Base-by-base conservation (phyloP, 2,888 invertebrate genomes). In the Apamea sordens region DNA sequence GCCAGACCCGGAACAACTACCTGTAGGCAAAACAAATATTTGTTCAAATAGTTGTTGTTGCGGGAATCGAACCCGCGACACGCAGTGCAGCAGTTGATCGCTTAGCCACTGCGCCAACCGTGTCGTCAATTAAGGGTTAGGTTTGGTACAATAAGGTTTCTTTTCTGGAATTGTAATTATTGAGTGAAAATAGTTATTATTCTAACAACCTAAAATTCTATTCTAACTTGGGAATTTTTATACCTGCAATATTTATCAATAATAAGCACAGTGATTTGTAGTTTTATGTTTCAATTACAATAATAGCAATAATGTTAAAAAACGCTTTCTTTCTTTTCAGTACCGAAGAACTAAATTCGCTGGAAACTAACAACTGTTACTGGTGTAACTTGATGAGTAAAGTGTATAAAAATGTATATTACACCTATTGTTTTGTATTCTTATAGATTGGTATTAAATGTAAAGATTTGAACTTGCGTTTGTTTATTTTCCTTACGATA, bases 401-500 rank as follows among this genome's bases (percentile, higher is more conserved):
- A 36, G 41, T 24, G 41, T 61, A 15, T 32, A 73, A 50, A 71
- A 59, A 53, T 61, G 13, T 18, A 36, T 28, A 4, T 13, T 47
- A 6, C 64, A 32, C n/a, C 3, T 28, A 10, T 68, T 21, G 5
- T 15, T 32, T 32, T 59, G 6, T 79, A 50, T 24, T 18, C 21
- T 18, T 36, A 18, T 36, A 41, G 21, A 61, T 79, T 78, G 50
- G 24, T 80, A 78, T 53, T 68, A 78, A 69, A 63, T 78, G 10
- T 68, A 32, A 68, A 63, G 2, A 53, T 36, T 21, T 50, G 32
- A 28, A 24, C n/a, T 32, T 61, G 41, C 8, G 32, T 80, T 41
- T 78, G 53, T 63, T 41, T 44, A 63, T 79, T 78, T n/a, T 15
- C 13, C 21, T 21, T 59, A 7, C 28, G 21, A 13, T 65, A 56